Conservation (phyloP, 2,797 vertebrate species). For the Enteromius unitaeniatus region DNA sequence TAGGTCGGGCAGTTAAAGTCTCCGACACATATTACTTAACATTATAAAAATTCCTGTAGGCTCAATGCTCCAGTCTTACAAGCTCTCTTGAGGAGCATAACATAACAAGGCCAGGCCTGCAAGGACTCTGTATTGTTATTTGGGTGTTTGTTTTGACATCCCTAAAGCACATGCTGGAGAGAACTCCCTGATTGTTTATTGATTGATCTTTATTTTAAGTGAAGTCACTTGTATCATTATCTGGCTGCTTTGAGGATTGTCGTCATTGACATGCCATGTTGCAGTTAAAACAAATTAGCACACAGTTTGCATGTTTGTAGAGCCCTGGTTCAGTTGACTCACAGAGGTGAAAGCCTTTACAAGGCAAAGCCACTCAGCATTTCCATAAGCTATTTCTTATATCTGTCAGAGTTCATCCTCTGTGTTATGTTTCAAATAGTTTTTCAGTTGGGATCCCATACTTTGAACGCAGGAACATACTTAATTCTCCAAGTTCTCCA, state of each 20-base stretch:
- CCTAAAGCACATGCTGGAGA: slow-evolving; percentile 56
- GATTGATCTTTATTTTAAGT: slow-evolving; percentile 65
- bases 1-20: slow-evolving; percentile 68
- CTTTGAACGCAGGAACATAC: slow-evolving; percentile 63
- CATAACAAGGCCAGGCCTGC: slow-evolving; percentile 65
- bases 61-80: slow-evolving; percentile 72
- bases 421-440: background rate
- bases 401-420: slow-evolving; percentile 36
- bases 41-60: slow-evolving; percentile 76
- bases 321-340: slow-evolving; percentile 43
- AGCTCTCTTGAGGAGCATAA: slow-evolving; percentile 74
- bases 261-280: slow-evolving; percentile 66
- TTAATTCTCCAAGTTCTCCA: slow-evolving; percentile 50
- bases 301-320: slow-evolving; percentile 40
- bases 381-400: slow-evolving; percentile 46
- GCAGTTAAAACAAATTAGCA: slow-evolving; percentile 57
- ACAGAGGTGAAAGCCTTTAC: slow-evolving; percentile 36
- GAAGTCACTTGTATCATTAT: slow-evolving; percentile 69
- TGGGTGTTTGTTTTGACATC: slow-evolving; percentile 62
- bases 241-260: slow-evolving; percentile 58
- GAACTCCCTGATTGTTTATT: slow-evolving; percentile 55
- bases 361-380: slow-evolving; percentile 29
- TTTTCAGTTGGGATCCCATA: slow-evolving; percentile 2
- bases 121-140: slow-evolving; percentile 76
- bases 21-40: slow-evolving; percentile 81